These are phyloP conservation scores for Phengaris arion DNA, from an alignment of 2,888 invertebrate genomes.

Conservation along the genomic window DNA sequence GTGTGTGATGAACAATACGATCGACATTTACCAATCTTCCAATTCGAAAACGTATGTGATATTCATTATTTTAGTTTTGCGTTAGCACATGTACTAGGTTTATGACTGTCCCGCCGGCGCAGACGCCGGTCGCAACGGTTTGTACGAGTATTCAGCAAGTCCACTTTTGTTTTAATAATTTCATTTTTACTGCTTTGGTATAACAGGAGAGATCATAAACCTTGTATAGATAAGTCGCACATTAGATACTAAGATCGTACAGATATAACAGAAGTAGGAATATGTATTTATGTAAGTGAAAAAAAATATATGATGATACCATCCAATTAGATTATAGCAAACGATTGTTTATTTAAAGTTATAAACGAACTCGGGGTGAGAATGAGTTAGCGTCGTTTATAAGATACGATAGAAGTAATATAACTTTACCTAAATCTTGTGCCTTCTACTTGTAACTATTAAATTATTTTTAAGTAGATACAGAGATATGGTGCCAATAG, in stretches of 20 bases:
- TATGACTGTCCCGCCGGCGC: neutral
- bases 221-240: conserved; percentile 22
- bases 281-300: conserved; percentile 27
- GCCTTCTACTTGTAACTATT: conserved; percentile 27
- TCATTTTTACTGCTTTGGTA: neutral
- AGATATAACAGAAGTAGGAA: conserved; percentile 7
- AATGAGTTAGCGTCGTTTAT: neutral
- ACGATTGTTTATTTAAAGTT: conserved; percentile 22
- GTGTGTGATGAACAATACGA: neutral
- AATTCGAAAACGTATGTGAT: conserved; percentile 27
- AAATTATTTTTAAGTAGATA: conserved; percentile 11
- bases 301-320: conserved; percentile 26
- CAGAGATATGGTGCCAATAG: neutral
- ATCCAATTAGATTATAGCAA: conserved; percentile 24
- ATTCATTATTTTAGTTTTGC: conserved; percentile 21
- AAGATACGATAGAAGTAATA: conserved; percentile 7
- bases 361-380: neutral
- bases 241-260: conserved; percentile 2
- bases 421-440: neutral
- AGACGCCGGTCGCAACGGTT: neutral
- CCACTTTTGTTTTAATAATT: neutral
- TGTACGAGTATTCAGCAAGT: neutral
- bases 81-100: conserved; percentile 10
- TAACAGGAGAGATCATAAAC: conserved; percentile 19
- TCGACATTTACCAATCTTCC: conserved; percentile 21